A percentile compares a stretch with the other conserved stretches of the same genome.
Evolutionary conservation across 1,140 invertebrate genomes (phyloP).

Genomic region (Ceratina australensis): DNA sequence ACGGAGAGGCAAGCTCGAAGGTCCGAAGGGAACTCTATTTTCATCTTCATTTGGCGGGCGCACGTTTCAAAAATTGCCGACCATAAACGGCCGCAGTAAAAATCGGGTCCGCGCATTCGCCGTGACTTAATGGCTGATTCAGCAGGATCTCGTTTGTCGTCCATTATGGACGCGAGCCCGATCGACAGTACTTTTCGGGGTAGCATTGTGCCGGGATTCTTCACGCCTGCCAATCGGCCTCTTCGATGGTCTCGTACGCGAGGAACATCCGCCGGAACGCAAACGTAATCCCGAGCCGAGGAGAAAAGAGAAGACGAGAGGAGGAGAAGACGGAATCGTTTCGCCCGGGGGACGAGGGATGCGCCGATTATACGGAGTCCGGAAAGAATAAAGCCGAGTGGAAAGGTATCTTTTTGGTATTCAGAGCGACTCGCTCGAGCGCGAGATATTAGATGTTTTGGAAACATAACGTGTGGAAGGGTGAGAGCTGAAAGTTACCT

Average conservation of each 20-base stretch:
- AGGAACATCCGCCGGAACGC: conserved; percentile 9
- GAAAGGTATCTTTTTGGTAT: conserved; percentile 59
- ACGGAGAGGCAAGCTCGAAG: too few species aligned
- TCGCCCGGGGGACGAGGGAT: conserved; percentile 39
- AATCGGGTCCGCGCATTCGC: conserved; percentile 35
- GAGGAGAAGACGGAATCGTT: conserved; percentile 59
- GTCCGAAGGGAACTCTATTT: conserved; percentile 21
- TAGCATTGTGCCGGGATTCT: conserved; percentile 72
- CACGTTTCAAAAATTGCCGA: conserved; percentile 47
- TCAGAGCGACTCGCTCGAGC: conserved; percentile 65
- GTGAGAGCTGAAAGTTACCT: conserved; percentile 57
- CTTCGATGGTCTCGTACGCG: neutral
- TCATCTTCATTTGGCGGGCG: conserved; percentile 31
- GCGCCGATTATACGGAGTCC: conserved; percentile 43
- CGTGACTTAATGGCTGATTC: conserved; percentile 55
- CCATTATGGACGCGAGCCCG: conserved; percentile 70
- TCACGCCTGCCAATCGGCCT: conserved; percentile 74
- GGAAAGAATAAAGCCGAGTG: conserved; percentile 13
- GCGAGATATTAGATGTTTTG: conserved; percentile 70
- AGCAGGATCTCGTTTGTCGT: conserved; percentile 56
- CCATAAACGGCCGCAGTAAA: conserved; percentile 33
- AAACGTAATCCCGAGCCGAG: conserved; percentile 10
- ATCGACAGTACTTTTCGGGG: conserved; percentile 70
- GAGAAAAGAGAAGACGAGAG: neutral
- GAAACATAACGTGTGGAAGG: conserved; percentile 63